Conservation (phyloP, 2,113 vertebrate species). For the Synodontis membranacea region DNA sequence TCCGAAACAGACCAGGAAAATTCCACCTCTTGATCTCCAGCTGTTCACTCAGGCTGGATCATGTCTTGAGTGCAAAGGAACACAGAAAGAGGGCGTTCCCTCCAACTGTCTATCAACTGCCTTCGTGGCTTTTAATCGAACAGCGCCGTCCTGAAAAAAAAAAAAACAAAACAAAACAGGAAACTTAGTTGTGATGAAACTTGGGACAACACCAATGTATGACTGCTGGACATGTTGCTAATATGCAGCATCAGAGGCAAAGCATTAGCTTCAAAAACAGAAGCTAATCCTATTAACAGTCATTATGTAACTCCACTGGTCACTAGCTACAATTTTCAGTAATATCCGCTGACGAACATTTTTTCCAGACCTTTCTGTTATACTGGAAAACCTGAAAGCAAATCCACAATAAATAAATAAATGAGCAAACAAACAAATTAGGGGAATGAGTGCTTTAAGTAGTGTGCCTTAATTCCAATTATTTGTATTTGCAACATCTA, state of each 20-base stretch:
- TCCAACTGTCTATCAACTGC: background rate
- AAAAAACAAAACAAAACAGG: background rate
- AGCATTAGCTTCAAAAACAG: background rate
- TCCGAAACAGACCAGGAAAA: background rate
- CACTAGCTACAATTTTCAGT: background rate
- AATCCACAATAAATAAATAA: background rate
- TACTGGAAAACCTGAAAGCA: background rate
- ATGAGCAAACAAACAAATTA: background rate
- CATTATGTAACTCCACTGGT: background rate
- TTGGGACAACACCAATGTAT: background rate
- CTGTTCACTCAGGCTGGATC: background rate
- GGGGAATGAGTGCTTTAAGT: too few relatives aligned
- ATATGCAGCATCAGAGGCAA: background rate
- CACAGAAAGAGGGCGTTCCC: background rate
- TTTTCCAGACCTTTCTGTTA: background rate
- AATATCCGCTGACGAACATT: background rate
- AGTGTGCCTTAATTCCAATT: too few relatives aligned
- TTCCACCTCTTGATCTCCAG: background rate
- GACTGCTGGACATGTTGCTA: background rate
- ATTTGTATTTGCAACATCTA: too few relatives aligned
- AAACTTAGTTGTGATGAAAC: background rate
- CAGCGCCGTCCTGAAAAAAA: background rate
- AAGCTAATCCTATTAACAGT: background rate
- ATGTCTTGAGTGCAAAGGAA: background rate
- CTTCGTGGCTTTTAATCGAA: background rate